phyloP scores from a whole-genome alignment of 2,888 invertebrate species.

The Deladenus siricidicola region DNA sequence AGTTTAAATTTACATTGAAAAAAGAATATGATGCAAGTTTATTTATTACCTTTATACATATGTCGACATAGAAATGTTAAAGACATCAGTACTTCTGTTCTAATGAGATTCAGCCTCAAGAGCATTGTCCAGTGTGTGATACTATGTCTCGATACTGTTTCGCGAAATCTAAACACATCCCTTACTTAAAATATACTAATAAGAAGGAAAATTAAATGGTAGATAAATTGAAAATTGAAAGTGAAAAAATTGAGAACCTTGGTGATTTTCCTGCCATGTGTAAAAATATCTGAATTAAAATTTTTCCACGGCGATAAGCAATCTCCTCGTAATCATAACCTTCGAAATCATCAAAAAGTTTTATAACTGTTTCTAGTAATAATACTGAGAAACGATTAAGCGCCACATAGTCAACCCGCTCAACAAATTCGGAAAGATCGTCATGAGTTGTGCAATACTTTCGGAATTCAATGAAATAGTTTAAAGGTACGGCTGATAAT shows the following conservation, averaged over 20 bases:
- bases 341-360: constrained; percentile 1
- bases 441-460: neutral
- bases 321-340: constrained; percentile 1
- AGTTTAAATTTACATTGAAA: no score
- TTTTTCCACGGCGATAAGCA: neutral
- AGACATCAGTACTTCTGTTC: constrained; percentile 1
- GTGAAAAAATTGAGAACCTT: no score
- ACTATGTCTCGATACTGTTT: neutral
- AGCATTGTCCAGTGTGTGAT: constrained; percentile 2
- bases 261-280: constrained; percentile 1
- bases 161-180: neutral
- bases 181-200: no score
- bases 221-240: no score
- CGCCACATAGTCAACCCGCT: neutral
- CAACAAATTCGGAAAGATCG: neutral
- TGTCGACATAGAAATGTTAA: neutral
- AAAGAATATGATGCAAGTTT: no score
- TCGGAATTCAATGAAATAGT: constrained; percentile 2
- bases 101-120: neutral
- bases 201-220: no score
- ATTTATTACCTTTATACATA: constrained; percentile 7
- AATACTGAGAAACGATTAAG: neutral
- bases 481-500: neutral
- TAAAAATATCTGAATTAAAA: constrained; percentile 1
- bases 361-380: neutral